These are phyloP conservation scores for Rosalia funebris DNA, from an alignment of 2,888 invertebrate genomes.

Conservation along the genomic window DNA sequence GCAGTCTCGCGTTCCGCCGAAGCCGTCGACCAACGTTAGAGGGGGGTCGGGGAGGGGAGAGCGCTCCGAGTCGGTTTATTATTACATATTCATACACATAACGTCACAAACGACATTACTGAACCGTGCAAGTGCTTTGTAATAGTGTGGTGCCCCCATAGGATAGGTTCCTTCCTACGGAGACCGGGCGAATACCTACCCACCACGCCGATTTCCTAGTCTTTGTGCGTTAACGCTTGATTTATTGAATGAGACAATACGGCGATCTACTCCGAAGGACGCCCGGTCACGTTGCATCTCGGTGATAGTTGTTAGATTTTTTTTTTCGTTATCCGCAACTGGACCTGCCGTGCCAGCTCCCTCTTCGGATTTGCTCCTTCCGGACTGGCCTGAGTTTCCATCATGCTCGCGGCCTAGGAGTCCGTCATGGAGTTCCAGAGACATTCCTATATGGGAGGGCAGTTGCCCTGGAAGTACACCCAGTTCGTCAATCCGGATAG, in stretches of 20 bases:
- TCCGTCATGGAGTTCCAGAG: slow-evolving; percentile 49
- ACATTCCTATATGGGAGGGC: slow-evolving; percentile 37
- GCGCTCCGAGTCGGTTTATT: slow-evolving; percentile 43
- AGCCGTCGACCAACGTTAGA: slow-evolving; percentile 21
- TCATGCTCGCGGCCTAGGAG: neutral
- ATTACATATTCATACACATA: slow-evolving; percentile 52
- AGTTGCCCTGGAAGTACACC: slow-evolving; percentile 44
- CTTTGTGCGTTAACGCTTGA: slow-evolving; percentile 30
- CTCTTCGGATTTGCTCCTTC: neutral
- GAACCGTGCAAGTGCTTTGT: slow-evolving; percentile 16
- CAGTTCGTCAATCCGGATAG: slow-evolving; percentile 49
- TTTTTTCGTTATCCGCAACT: neutral
- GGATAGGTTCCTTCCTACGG: slow-evolving; percentile 14
- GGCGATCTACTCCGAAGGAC: slow-evolving; percentile 32
- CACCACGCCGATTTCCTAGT: slow-evolving; percentile 29
- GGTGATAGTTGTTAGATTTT: slow-evolving; percentile 2
- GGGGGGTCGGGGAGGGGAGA: slow-evolving; percentile 33
- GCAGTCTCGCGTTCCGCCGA: slow-evolving; percentile 42
- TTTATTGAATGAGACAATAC: slow-evolving; percentile 24
- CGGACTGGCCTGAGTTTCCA: neutral
- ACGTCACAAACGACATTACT: slow-evolving; percentile 42
- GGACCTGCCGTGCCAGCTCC: neutral
- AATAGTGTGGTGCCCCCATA: slow-evolving; percentile 16
- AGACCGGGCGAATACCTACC: slow-evolving; percentile 1
- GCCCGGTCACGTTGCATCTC: slow-evolving; percentile 34